phyloP scores from a whole-genome alignment of 2,888 invertebrate genomes.

The Poecilus cupreus region DNA sequence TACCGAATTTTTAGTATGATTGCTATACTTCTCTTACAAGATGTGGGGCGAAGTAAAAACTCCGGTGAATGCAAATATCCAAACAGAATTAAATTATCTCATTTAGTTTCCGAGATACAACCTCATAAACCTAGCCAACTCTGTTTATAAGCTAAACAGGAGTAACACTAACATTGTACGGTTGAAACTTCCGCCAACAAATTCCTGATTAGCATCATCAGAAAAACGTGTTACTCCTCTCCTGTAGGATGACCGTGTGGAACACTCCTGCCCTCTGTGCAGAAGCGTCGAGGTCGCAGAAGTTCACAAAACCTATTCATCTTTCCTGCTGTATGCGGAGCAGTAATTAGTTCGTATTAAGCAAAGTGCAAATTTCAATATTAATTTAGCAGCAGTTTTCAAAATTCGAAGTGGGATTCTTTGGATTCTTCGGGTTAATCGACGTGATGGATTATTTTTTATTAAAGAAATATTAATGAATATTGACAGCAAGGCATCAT shows the following conservation, averaged over 20 bases:
- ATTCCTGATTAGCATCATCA: conserved; percentile 4
- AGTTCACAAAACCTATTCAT: conserved; percentile 34
- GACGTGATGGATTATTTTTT: not conserved
- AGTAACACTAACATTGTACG: too few relatives aligned
- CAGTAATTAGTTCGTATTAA: conserved; percentile 23
- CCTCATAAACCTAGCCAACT: too few relatives aligned
- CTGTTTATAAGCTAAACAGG: too few relatives aligned
- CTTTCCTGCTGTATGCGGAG: conserved; percentile 8
- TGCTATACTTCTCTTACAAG: too few relatives aligned
- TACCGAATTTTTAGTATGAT: too few relatives aligned
- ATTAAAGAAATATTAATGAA: too few relatives aligned
- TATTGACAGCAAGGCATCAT: too few relatives aligned
- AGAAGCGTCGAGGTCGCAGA: conserved; percentile 3
- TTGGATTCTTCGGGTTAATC: not conserved
- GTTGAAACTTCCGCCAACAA: too few relatives aligned
- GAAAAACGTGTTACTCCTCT: conserved; percentile 20
- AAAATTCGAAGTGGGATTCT: not conserved
- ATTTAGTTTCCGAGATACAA: too few relatives aligned
- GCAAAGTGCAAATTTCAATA: conserved; percentile 31
- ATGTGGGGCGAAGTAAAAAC: too few relatives aligned
- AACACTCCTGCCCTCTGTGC: not conserved
- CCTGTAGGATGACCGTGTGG: not conserved
- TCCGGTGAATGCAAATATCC: too few relatives aligned
- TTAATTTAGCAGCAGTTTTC: conserved; percentile 7
- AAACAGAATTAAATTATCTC: too few relatives aligned